A percentile compares a stretch with the other conserved stretches of the same genome.
phyloP scores from a whole-genome alignment of 2,888 invertebrate genomes.

The Cremastobaeus sp. region DNA sequence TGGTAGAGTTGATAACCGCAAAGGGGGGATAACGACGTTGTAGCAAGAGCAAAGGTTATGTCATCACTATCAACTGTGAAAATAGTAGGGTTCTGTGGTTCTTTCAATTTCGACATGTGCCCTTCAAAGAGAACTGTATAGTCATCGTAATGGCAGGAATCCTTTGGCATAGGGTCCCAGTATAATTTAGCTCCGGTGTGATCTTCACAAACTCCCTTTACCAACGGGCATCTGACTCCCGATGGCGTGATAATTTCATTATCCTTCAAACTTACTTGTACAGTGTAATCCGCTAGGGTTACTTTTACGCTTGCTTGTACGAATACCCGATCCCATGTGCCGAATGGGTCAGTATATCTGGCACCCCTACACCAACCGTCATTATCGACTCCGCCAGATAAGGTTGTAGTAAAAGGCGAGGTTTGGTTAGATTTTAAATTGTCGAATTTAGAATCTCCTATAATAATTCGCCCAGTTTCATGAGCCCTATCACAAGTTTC shows the following conservation, averaged over 20 bases:
- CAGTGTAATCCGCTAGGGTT: background rate
- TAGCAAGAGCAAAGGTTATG: background rate
- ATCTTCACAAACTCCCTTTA: background rate
- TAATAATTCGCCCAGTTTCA: background rate
- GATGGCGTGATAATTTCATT: background rate
- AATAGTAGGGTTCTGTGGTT: background rate
- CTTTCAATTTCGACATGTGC: background rate
- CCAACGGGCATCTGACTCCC: background rate
- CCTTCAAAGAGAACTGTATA: conserved; percentile 4
- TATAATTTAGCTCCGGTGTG: background rate
- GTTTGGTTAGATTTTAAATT: background rate
- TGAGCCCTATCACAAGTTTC: background rate
- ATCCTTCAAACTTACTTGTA: background rate
- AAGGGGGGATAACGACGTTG: background rate
- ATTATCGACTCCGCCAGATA: conserved; percentile 2
- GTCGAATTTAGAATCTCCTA: background rate
- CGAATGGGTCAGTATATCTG: conserved; percentile 14
- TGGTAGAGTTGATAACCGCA: conserved; percentile 10
- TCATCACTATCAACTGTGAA: background rate
- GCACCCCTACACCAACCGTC: conserved; percentile 15
- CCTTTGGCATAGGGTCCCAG: background rate
- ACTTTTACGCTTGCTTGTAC: conserved; percentile 1
- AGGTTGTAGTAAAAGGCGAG: background rate
- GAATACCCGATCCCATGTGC: conserved; percentile 17
- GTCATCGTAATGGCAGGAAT: background rate